phyloP scores from a whole-genome alignment of 2,888 invertebrate genomes.

The Elegia similella region DNA sequence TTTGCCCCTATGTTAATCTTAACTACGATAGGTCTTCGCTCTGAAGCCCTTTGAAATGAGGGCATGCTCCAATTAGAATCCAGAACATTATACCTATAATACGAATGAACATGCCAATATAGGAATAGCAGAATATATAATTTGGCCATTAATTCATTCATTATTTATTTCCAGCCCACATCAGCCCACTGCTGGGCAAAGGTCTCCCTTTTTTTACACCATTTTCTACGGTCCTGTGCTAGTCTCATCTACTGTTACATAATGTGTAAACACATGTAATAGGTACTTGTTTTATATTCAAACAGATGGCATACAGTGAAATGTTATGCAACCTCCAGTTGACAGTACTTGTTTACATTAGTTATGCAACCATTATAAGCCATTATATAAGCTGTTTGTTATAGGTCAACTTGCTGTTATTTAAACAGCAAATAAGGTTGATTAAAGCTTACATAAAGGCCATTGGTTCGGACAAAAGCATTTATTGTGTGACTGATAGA shows the following conservation, averaged over 20 bases:
- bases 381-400: neutral
- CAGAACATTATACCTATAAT: too few species aligned
- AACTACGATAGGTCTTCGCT: too few species aligned
- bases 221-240: too few species aligned
- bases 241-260: too few species aligned
- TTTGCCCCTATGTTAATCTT: conserved; percentile 18
- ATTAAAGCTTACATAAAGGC: neutral
- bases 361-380: conserved; percentile 7
- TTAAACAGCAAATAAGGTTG: neutral
- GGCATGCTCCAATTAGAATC: too few species aligned
- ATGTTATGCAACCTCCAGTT: conserved; percentile 12
- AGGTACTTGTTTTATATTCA: neutral
- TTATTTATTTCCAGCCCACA: too few species aligned
- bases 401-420: neutral
- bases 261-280: neutral
- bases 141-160: too few species aligned
- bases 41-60: too few species aligned
- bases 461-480: neutral
- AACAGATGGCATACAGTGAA: neutral
- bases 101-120: too few species aligned
- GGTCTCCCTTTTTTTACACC: too few species aligned
- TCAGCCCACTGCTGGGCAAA: too few species aligned
- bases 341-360: conserved; percentile 5
- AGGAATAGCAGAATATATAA: too few species aligned
- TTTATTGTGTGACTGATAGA: neutral